A percentile compares a stretch with the other conserved stretches of the same genome.
phyloP scores from a whole-genome alignment of 2,797 vertebrate genomes.

The Rousettus madagascariensis region DNA sequence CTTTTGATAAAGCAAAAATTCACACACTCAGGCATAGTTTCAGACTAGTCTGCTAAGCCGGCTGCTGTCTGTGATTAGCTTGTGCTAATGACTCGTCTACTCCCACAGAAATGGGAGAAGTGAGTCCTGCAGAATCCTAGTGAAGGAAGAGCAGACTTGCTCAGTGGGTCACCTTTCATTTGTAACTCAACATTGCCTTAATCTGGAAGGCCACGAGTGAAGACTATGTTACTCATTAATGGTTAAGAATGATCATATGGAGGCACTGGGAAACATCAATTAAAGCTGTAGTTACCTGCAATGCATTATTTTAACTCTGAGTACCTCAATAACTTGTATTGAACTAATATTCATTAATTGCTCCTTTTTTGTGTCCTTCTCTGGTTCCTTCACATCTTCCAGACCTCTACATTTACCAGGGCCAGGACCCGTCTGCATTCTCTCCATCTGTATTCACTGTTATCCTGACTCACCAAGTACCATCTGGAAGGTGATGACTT shows the following conservation, averaged over 20 bases:
- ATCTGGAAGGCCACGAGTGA: background rate
- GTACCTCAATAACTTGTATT: background rate
- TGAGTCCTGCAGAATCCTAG: background rate
- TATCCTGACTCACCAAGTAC: background rate
- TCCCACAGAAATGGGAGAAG: background rate
- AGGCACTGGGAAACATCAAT: background rate
- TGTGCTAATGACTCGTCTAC: background rate
- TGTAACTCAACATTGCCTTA: background rate
- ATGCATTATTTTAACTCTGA: background rate
- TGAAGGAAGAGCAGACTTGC: background rate
- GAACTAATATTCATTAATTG: background rate
- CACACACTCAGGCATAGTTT: conserved; percentile 12
- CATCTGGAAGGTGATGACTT: background rate
- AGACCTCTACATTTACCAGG: background rate
- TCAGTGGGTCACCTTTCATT: background rate
- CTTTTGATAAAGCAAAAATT: conserved; percentile 57
- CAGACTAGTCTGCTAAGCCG: background rate
- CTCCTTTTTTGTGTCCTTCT: background rate
- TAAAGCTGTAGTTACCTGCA: background rate
- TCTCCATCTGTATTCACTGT: background rate
- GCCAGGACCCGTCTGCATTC: background rate
- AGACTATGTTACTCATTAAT: fast-evolving
- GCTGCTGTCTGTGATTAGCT: background rate
- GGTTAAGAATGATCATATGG: background rate
- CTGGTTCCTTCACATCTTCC: background rate